These are phyloP conservation scores for Eugnorisma glareosa DNA, from an alignment of 2,888 invertebrate species.

Conservation along the genomic window DNA sequence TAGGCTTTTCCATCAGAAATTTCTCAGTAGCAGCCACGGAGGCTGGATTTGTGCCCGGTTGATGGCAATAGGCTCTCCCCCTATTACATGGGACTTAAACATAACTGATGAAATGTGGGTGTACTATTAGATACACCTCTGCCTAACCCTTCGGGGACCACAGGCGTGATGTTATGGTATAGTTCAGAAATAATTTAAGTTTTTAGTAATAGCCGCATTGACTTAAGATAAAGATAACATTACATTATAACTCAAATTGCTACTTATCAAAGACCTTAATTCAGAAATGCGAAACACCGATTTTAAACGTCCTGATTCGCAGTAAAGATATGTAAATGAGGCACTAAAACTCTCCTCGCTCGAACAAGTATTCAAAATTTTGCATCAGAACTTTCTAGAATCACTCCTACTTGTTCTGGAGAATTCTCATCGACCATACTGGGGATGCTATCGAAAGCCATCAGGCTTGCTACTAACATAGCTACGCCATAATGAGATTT, in stretches of 20 bases:
- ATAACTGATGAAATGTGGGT: too few species aligned
- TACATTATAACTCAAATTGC: neutral
- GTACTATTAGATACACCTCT: too few species aligned
- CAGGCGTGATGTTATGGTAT: too few species aligned
- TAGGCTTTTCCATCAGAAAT: too few species aligned
- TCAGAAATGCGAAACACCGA: slow-evolving; percentile 40
- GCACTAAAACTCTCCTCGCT: slow-evolving; percentile 43
- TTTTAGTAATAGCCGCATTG: too few species aligned
- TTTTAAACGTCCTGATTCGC: slow-evolving; percentile 44
- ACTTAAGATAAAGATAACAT: neutral
- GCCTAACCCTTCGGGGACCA: too few species aligned
- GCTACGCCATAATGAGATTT: slow-evolving; percentile 69
- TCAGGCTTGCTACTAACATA: slow-evolving; percentile 32
- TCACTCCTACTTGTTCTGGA: slow-evolving; percentile 30
- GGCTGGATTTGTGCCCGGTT: too few species aligned
- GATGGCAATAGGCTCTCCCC: too few species aligned
- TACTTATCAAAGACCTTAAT: slow-evolving; percentile 4
- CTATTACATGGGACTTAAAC: too few species aligned
- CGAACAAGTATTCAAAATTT: slow-evolving; percentile 41
- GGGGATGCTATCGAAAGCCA: slow-evolving; percentile 40
- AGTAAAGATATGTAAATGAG: slow-evolving; percentile 59
- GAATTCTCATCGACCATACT: slow-evolving; percentile 24
- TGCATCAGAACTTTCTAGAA: slow-evolving; percentile 29
- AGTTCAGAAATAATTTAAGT: neutral
- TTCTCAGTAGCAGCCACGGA: too few species aligned